Percentiles rank a stretch among this genome's conserved stretches.
Conservation (phyloP, 2,113 vertebrate genomes). For the Rhinogobius similis region DNA sequence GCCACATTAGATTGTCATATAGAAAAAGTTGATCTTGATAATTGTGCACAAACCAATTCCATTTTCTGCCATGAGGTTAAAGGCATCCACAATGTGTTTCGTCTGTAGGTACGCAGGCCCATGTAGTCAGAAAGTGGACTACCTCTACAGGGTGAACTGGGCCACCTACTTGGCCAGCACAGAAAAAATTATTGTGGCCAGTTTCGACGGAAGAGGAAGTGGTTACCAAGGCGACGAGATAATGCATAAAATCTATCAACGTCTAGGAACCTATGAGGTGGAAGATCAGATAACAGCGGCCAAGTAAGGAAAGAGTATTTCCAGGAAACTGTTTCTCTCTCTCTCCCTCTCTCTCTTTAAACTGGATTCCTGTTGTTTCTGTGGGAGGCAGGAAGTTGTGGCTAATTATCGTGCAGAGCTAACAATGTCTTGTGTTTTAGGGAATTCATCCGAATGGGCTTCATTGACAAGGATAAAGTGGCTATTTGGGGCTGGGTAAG, state of each 20-base stretch:
- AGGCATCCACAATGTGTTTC: not conserved
- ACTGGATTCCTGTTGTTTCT: constrained; percentile 31
- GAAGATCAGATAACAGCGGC: constrained; percentile 94
- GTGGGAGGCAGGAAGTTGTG: constrained; percentile 8
- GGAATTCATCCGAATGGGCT: constrained; percentile 86
- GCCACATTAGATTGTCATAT: too few species aligned
- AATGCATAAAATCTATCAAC: constrained; percentile 90
- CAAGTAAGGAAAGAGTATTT: constrained; percentile 74
- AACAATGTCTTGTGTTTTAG: constrained; percentile 70
- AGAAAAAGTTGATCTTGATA: too few species aligned
- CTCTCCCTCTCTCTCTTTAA: too few species aligned
- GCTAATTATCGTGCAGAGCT: not conserved
- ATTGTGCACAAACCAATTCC: too few species aligned
- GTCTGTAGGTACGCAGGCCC: constrained; percentile 89
- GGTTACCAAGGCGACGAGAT: constrained; percentile 93
- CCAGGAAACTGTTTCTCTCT: too few species aligned
- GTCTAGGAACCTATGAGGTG: constrained; percentile 92
- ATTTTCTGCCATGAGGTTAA: not conserved
- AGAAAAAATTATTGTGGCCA: constrained; percentile 92
- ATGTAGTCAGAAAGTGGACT: constrained; percentile 90
- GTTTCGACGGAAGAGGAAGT: constrained; percentile 96
- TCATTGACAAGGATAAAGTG: constrained; percentile 84
- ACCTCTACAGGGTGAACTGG: constrained; percentile 83
- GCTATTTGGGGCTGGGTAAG: constrained; percentile 99
- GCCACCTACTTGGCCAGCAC: constrained; percentile 93